These are phyloP conservation scores for Acanthosoma haemorrhoidale DNA, from an alignment of 2,888 invertebrate genomes.

Conservation along the genomic window DNA sequence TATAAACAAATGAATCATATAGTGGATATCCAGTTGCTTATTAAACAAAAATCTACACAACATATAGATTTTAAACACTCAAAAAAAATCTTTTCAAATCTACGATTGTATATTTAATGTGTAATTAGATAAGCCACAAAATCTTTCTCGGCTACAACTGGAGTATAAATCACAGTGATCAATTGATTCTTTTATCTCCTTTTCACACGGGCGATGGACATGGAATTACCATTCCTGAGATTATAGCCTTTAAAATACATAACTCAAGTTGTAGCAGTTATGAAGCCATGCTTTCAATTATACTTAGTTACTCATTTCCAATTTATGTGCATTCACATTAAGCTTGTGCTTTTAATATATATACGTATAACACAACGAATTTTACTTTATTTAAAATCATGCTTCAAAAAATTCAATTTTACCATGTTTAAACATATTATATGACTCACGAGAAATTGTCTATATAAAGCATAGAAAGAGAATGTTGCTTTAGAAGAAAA, in stretches of 20 bases:
- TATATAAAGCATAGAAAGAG: slow-evolving; percentile 18
- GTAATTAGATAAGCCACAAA: slow-evolving; percentile 20
- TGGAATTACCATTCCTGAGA: too few relatives aligned
- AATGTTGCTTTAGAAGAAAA: slow-evolving; percentile 21
- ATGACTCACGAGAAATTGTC: not conserved
- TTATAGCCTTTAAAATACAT: too few relatives aligned
- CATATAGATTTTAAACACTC: slow-evolving; percentile 24
- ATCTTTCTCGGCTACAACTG: slow-evolving; percentile 15
- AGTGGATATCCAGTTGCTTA: slow-evolving; percentile 31
- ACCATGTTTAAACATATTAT: not conserved
- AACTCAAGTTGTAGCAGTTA: slow-evolving; percentile 20
- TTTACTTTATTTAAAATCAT: slow-evolving; percentile 16
- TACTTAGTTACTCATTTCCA: slow-evolving; percentile 18
- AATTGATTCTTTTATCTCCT: not conserved
- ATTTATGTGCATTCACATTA: slow-evolving; percentile 27
- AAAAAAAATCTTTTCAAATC: slow-evolving; percentile 27
- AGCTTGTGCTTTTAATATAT: slow-evolving; percentile 28
- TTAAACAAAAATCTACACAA: slow-evolving; percentile 26
- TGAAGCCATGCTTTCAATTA: slow-evolving; percentile 27
- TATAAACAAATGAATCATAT: slow-evolving; percentile 33
- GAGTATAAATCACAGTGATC: slow-evolving; percentile 2
- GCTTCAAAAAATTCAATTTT: slow-evolving; percentile 8
- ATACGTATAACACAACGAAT: slow-evolving; percentile 15
- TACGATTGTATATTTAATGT: slow-evolving; percentile 19
- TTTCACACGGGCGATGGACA: not conserved